phyloP scores from a whole-genome alignment of 2,797 vertebrate species.

The Tragelaphus eurycerus region DNA sequence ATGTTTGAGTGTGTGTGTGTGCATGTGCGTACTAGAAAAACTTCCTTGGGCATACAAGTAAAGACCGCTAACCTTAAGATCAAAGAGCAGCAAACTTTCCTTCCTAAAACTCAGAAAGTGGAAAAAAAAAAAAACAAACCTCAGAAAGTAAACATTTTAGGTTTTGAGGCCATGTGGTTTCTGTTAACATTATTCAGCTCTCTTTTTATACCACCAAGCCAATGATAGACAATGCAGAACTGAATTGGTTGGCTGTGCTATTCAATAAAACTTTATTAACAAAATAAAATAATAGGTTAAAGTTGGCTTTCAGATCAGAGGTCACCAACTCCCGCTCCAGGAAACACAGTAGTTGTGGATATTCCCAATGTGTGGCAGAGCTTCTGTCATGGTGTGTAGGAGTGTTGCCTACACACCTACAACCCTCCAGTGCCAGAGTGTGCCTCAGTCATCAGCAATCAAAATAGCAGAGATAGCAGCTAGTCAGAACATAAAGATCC shows the following conservation, averaged over 20 bases:
- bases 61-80: background rate
- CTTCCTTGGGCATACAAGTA: background rate
- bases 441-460: background rate
- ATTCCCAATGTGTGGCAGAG: background rate
- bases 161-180: background rate
- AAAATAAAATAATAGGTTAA: background rate
- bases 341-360: background rate
- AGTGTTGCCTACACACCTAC: background rate
- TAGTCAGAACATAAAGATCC: background rate
- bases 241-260: background rate
- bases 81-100: background rate
- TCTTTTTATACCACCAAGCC: background rate
- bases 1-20: background rate
- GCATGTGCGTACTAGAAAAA: background rate
- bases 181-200: background rate
- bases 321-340: background rate
- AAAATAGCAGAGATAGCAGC: background rate
- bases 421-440: background rate
- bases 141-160: background rate
- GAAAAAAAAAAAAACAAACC: background rate
- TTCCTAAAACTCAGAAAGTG: background rate
- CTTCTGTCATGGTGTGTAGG: background rate
- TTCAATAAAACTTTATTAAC: background rate
- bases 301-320: background rate
- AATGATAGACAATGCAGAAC: background rate